Conservation (phyloP, 53 echinoderm and acorn worm species). For the Apostichopus leukothele region DNA sequence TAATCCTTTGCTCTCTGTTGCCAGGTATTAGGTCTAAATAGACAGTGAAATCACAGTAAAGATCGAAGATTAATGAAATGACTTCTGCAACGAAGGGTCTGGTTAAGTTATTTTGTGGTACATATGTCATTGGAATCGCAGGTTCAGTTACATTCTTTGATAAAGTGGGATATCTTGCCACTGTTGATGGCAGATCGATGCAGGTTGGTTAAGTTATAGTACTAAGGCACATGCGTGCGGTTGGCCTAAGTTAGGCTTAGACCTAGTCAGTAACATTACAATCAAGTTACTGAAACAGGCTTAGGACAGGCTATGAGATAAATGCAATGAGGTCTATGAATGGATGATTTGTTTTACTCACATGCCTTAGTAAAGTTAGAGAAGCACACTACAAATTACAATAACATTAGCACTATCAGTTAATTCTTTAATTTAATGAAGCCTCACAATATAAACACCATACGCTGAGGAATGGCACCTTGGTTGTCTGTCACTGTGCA, state of each 20-base stretch:
- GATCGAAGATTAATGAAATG: conserved; percentile 3
- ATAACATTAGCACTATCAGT: background rate
- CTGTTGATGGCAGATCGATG: conserved; percentile 96
- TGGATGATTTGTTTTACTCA: no score
- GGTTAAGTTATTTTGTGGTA: conserved; percentile 72
- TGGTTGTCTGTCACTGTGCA: no score
- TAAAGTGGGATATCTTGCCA: conserved; percentile 92
- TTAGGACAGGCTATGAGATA: no score
- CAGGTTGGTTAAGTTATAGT: conserved; percentile 58
- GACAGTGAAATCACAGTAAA: background rate
- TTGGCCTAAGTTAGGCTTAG: background rate
- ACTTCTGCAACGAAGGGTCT: conserved; percentile 16
- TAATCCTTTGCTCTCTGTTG: background rate
- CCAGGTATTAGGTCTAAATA: background rate
- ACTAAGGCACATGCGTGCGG: background rate
- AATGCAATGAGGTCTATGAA: no score
- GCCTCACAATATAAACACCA: background rate
- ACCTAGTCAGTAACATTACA: background rate
- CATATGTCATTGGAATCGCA: conserved; percentile 77
- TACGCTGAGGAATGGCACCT: background rate
- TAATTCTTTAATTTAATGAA: background rate
- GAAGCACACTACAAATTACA: no score
- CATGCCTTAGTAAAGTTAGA: no score
- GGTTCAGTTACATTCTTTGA: conserved; percentile 89
- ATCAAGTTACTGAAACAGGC: no score